Base-by-base conservation (phyloP, 1,140 invertebrate species). In the Latrodectus geometricus region DNA sequence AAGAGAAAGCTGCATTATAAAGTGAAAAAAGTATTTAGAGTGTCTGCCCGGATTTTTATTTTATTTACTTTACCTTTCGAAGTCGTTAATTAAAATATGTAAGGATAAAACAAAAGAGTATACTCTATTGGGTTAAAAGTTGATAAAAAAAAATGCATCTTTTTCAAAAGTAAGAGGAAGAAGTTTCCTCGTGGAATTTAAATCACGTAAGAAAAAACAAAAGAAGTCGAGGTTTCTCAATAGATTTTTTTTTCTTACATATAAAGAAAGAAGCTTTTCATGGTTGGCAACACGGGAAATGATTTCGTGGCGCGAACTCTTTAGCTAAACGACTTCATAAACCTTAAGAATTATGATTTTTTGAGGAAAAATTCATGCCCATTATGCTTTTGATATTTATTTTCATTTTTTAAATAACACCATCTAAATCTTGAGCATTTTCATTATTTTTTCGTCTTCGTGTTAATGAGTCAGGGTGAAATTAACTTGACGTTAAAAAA, bases 11-110 rank as follows among this genome's bases (percentile, higher is more conserved):
- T 54, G 50, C 50, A 76, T 50, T 9, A 61, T 21, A 76, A 54
- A 65, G 54, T 76, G 48, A 76, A 65, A 76, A 76, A 76, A 76
- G 74, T 23, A 76, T 48, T 76, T 65, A 76, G 74, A 76, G 61
- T 76, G 74, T 76, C 50, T 35, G 52, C 54, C n/a, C 50, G 9
- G 14, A 5, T 21, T 61, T 81, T 72, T 70, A 72, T 5, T 80
- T 80, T 80, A 68, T 81, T 70, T 69, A 35, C 20, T 20, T 68
- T 81, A 23, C n/a, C 12, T 17, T 8, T 8, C 14, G 21, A 73
- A 81, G 68, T 72, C 79, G 69, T 81, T 81, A 81, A 81, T 81
- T 81, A 81, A 81, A 81, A 81, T 81, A 73, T 72, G 49, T 72
- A 72, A 81, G 79, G 12, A 20, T 20, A 54, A 81, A 81, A 81